Evolutionary conservation across 2,113 vertebrate genomes (phyloP).

Genomic region (Lagopus muta): DNA sequence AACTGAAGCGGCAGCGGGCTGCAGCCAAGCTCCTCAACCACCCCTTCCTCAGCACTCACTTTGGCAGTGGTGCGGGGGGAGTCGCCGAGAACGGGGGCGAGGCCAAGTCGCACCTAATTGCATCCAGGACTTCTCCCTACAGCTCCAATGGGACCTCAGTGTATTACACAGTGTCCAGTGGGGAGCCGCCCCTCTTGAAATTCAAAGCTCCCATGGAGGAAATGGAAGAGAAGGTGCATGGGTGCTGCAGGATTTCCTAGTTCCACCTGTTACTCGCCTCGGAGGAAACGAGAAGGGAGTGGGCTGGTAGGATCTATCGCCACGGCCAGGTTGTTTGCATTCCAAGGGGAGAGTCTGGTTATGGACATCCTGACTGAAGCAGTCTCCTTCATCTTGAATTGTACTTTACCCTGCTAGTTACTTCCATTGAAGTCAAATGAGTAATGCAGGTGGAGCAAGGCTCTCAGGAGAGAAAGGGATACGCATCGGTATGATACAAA

Average conservation of each 20-base stretch:
- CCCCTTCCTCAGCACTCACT: constrained; percentile 89
- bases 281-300: neutral
- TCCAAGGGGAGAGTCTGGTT: constrained; percentile 33
- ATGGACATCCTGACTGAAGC: constrained; percentile 8
- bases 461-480: neutral
- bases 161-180: constrained; percentile 93
- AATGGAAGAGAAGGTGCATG: constrained; percentile 85
- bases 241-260: constrained; percentile 95
- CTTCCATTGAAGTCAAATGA: constrained; percentile 25
- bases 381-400: neutral
- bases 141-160: constrained; percentile 91
- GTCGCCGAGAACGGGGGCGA: constrained; percentile 73
- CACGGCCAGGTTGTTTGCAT: neutral
- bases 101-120: constrained; percentile 86
- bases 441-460: constrained; percentile 8
- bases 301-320: constrained; percentile 12
- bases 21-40: constrained; percentile 91
- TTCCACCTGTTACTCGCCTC: neutral
- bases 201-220: constrained; percentile 94
- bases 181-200: constrained; percentile 92
- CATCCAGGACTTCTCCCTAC: constrained; percentile 86
- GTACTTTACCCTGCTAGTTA: constrained; percentile 40
- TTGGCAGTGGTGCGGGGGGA: constrained; percentile 81
- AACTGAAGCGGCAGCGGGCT: constrained; percentile 93
- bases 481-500: fast-evolving